Evolutionary conservation across 2,113 vertebrate genomes (phyloP).

Genomic region (Apodemus speciosus): DNA sequence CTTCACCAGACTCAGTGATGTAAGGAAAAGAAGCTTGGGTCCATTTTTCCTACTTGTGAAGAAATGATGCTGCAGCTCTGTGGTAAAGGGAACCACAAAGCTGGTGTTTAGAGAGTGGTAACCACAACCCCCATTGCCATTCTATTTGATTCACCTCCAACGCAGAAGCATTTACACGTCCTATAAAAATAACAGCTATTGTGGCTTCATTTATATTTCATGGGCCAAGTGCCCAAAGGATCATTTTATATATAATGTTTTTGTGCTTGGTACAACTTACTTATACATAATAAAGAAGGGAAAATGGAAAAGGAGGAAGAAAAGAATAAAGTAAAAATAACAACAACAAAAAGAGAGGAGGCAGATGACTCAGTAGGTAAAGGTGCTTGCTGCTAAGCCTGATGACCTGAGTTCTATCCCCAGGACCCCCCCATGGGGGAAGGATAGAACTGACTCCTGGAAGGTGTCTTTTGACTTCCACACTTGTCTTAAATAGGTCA

Average conservation of each 20-base stretch:
- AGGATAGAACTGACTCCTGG: not conserved
- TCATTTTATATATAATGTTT: not conserved
- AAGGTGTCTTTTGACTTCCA: not conserved
- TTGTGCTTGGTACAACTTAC: not conserved
- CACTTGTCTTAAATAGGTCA: not conserved
- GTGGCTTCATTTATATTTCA: not conserved
- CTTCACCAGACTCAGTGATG: not conserved
- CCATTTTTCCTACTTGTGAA: not conserved
- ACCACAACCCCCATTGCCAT: not conserved
- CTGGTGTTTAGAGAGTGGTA: not conserved
- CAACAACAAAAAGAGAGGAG: not conserved
- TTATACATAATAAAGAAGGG: not conserved
- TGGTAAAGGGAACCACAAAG: not conserved
- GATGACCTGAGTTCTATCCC: not conserved
- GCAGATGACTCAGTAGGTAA: not conserved
- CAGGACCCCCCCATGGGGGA: not conserved
- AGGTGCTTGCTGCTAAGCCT: not conserved
- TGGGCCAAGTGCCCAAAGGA: not conserved
- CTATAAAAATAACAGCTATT: not conserved
- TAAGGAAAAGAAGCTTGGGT: not conserved
- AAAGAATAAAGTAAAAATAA: not conserved
- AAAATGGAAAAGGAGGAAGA: no score
- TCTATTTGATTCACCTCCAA: slow-evolving; percentile 29
- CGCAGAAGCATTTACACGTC: not conserved
- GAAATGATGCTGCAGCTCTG: not conserved